A percentile compares a stretch with the other conserved stretches of the same genome.
phyloP scores from a whole-genome alignment of 1,140 invertebrate species.

The Leptinotarsa undecemlineata region DNA sequence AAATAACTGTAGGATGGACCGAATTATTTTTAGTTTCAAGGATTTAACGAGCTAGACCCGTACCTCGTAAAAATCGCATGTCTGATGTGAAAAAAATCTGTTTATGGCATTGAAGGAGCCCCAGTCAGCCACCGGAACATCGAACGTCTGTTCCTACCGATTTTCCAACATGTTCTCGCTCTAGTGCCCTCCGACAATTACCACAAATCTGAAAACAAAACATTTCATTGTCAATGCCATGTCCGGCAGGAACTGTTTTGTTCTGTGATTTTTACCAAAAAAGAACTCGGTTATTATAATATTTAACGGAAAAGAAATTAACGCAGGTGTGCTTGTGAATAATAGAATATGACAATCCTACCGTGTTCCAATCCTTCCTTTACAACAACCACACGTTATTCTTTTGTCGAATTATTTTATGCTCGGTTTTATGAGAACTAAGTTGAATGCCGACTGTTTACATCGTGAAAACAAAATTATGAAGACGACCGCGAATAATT shows the following conservation, averaged over 20 bases:
- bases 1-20: too few species aligned
- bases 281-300: constrained; percentile 14
- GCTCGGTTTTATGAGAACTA: background rate
- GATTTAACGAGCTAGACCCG: too few species aligned
- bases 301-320: constrained; percentile 24
- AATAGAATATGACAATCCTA: constrained; percentile 22
- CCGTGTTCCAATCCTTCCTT: constrained; percentile 13
- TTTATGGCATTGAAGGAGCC: background rate
- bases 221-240: constrained; percentile 16
- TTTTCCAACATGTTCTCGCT: constrained; percentile 16
- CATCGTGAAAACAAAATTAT: too few species aligned
- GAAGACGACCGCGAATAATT: too few species aligned
- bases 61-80: background rate
- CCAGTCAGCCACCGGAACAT: constrained; percentile 13
- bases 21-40: too few species aligned
- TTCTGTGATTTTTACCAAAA: constrained; percentile 13
- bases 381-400: constrained; percentile 10
- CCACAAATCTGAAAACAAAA: constrained; percentile 22
- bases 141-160: constrained; percentile 17
- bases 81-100: background rate
- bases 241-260: constrained; percentile 23
- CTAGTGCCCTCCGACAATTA: constrained; percentile 7
- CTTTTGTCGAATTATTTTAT: background rate
- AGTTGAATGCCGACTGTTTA: background rate
- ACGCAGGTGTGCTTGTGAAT: constrained; percentile 19